Conservation (phyloP, 2,888 invertebrate species). For the Pediacus dermestoides region DNA sequence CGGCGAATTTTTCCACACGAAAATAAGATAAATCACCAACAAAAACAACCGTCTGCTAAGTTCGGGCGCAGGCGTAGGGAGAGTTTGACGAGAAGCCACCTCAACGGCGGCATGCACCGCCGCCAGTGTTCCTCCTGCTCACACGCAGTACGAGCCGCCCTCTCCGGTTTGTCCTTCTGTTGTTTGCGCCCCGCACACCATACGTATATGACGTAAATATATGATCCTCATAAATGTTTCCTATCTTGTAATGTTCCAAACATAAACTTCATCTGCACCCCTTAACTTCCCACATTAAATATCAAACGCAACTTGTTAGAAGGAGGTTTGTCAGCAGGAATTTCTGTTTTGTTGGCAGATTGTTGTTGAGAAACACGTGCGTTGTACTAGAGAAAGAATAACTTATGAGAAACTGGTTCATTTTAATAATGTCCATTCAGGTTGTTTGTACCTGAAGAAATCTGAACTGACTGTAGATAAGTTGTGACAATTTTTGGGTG, state of each 20-base stretch:
- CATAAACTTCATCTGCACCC: slow-evolving; percentile 13
- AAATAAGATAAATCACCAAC: too few relatives aligned
- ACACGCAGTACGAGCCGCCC: slow-evolving; percentile 20
- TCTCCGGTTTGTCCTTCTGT: slow-evolving; percentile 20
- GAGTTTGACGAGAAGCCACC: slow-evolving; percentile 26
- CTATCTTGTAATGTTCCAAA: slow-evolving; percentile 15
- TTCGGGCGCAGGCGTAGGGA: slow-evolving; percentile 27
- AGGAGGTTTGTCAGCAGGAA: too few relatives aligned
- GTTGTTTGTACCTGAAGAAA: too few relatives aligned
- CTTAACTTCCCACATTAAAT: slow-evolving; percentile 13
- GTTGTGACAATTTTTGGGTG: too few relatives aligned
- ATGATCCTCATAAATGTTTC: slow-evolving; percentile 13
- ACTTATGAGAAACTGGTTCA: too few relatives aligned
- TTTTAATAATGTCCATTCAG: too few relatives aligned
- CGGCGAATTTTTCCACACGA: background rate
- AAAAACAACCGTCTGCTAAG: too few relatives aligned
- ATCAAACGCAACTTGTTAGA: slow-evolving; percentile 6
- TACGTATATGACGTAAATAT: slow-evolving; percentile 15
- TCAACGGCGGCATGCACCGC: slow-evolving; percentile 21
- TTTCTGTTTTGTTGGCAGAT: too few relatives aligned
- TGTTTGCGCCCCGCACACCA: slow-evolving; percentile 16
- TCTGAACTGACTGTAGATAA: too few relatives aligned
- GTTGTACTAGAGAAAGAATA: too few relatives aligned
- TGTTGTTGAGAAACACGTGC: too few relatives aligned
- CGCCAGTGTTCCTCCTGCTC: slow-evolving; percentile 28